Evolutionary conservation across 1,140 invertebrate species (phyloP), one percentile per base, ranked within the genome.

Genomic region (Drosophila biarmipes): DNA sequence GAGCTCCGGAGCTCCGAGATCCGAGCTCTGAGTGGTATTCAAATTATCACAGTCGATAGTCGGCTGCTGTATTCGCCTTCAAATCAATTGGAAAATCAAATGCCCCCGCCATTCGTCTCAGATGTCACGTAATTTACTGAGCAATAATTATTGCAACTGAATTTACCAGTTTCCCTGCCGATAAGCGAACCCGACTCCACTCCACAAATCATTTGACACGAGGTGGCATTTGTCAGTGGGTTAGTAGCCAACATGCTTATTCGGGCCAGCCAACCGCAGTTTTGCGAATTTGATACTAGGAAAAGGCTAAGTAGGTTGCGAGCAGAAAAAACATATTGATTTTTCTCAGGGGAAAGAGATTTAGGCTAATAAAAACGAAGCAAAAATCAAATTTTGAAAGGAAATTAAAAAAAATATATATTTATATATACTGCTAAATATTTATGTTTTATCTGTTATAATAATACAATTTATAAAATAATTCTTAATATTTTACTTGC

Each of bases 31-130:
- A 31, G 29, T 34, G 29, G 48, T 34, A 34, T 34, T 51, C 29
- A 34, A 51, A 51, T 51, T 17, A 11, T 19, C 48, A 11, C 51
- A 37, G 29, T n/a, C 62, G 62, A 6, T 17, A 42, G 40, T 15
- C 40, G 40, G 56, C 66, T 56, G 72, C 64, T 52, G 56, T 61
- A 55, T 54, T 54, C 62, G 45, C 29, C 51, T 55, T 73, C 56
- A 55, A 55, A 55, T 49, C 53, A 72, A 54, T 52, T 63, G 45
- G 52, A 46, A 49, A 49, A 49, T 17, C 46, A 49, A 51, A 34
- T 51, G 48, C 48, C 48, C 29, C 48, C 48, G 48, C 73, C 52
- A 34, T 38, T 31, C 51, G 27, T 10, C 8, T 49, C 48, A 51
- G 11, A 49, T 49, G 46, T 49, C 46, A 49, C 46, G 46, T 6